A percentile compares a stretch with the other conserved stretches of the same genome.
Evolutionary conservation across 2,113 vertebrate genomes (phyloP).

Genomic region (Anas platyrhynchos): DNA sequence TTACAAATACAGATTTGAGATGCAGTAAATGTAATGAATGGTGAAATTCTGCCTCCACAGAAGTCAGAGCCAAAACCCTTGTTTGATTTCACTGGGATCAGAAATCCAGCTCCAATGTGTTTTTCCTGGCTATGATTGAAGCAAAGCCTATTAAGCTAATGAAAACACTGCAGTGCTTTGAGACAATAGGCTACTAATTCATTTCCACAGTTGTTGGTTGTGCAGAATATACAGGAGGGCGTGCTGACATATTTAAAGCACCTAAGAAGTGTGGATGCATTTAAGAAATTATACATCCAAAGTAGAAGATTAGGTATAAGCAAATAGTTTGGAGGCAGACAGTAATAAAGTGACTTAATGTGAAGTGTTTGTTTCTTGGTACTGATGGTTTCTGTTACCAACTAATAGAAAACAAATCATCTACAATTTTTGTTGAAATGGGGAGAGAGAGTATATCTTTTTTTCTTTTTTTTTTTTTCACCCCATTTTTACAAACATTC

Average conservation of each 20-base stretch:
- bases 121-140: not conserved
- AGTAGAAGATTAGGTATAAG: not conserved
- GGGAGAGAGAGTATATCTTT: not conserved
- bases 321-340: not conserved
- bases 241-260: not conserved
- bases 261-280: not conserved
- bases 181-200: constrained; percentile 12
- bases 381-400: not conserved
- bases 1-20: not conserved
- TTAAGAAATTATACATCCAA: not conserved
- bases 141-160: not conserved
- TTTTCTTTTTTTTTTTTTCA: not conserved
- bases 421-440: not conserved
- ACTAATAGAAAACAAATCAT: not conserved
- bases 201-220: not conserved
- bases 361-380: not conserved
- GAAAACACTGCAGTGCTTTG: not conserved
- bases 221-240: not conserved
- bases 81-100: not conserved
- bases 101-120: not conserved
- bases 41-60: not conserved
- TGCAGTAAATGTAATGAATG: not conserved
- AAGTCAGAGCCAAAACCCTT: not conserved
- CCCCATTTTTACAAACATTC: not conserved
- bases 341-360: not conserved